A percentile compares a stretch with the other conserved stretches of the same genome.
These are phyloP conservation scores for Heliconius sara DNA, from an alignment of 2,888 invertebrate species.

Conservation along the genomic window DNA sequence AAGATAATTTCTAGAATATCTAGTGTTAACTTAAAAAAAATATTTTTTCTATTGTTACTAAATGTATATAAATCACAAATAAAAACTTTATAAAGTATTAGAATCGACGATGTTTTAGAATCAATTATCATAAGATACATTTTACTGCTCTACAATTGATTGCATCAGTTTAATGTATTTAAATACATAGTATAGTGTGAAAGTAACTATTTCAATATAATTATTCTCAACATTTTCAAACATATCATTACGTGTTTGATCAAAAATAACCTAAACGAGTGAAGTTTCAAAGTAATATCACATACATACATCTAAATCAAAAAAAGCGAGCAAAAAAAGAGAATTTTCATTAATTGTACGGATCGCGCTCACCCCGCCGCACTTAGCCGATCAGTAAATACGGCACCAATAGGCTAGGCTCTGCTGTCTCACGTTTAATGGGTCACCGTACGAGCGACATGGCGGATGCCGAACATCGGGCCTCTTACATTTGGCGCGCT, in stretches of 20 bases:
- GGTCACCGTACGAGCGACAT: slow-evolving; percentile 45
- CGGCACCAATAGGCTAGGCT: slow-evolving; percentile 25
- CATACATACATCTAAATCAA: not conserved
- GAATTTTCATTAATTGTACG: slow-evolving; percentile 19
- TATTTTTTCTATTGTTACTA: not conserved
- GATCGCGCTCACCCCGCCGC: slow-evolving; percentile 15
- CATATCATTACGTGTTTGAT: not conserved
- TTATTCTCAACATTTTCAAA: not conserved
- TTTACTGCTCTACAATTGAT: not conserved
- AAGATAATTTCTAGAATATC: slow-evolving; percentile 36
- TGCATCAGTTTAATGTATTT: not conserved
- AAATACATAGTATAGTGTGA: too few species aligned
- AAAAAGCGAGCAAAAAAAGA: not conserved
- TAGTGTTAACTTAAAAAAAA: not conserved
- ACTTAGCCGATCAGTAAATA: slow-evolving; percentile 32
- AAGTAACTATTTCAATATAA: not conserved
- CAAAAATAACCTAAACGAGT: not conserved
- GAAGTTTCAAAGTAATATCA: not conserved
- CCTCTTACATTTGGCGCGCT: slow-evolving; percentile 46
- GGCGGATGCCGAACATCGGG: slow-evolving; percentile 44
- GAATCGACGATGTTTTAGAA: not conserved
- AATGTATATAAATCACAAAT: not conserved
- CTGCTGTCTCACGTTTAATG: slow-evolving; percentile 44
- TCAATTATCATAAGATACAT: too few species aligned
- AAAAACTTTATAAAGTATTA: not conserved